Evolutionary conservation across 2,797 vertebrate species (phyloP), one percentile per base, ranked within the genome.

Genomic region (Hemitrygon akajei): DNA sequence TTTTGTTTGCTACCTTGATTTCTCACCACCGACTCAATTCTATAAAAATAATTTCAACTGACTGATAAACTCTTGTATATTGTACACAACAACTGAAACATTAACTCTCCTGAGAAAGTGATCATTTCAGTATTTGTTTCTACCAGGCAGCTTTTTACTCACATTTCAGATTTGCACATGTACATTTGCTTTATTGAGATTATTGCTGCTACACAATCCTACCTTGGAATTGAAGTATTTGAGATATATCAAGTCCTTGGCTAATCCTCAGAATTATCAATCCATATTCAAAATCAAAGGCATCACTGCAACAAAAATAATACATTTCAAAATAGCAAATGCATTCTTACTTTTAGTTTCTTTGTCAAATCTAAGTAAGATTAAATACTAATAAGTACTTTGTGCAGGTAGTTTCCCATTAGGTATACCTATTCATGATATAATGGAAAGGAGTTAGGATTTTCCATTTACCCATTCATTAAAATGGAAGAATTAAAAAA

Each of bases 261-360:
- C 95, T 96, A 94, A 98, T 97, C 95, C 99, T 97, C 95, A 98
- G 95, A 0, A 99, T 95, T 95, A 98, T 95, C 10, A 97, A 97
- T 0, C 99, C 98, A 0, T 97, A 98, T 95, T 99, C 98, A 95
- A 98, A 98, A 96, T 99, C 99, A 96, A 99, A 99, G 0, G 98
- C 98, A 84, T 99, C 98, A 30, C 99, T 99, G 96, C 94, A 96
- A 86, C 47, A 34, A 94, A 95, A 95, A 91, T 73, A 93, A 94
- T 94, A 58, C 6, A 34, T n/a, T 89, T 69, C 86, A 89, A 69
- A 69, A 69, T n/a, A 22, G n/a, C 18, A 69, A 63, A 89, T 92
- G 34, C 30, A 37, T 22, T 91, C 4, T 34, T 16, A 91, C 37
- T 11, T n/a, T 18, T 91, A 30, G 58, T 7, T 71, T 22, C 37